Evolutionary conservation across 2,113 vertebrate species (phyloP).

Genomic region (Clarias macrocephalus): DNA sequence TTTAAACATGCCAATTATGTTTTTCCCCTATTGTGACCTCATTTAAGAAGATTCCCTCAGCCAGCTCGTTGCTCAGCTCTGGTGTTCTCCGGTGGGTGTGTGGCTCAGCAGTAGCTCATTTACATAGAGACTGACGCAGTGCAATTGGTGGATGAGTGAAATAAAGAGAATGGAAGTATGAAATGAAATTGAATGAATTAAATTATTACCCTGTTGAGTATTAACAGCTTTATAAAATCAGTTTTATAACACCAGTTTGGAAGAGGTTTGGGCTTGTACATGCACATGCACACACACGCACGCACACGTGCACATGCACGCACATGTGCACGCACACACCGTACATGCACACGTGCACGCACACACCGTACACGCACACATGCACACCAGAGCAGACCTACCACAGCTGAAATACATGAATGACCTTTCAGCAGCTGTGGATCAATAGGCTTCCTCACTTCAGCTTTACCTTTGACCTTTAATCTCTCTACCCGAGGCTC

Average conservation of each 20-base stretch:
- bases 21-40: no score
- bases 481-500: conserved; percentile 10
- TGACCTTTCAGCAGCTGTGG: conserved; percentile 22
- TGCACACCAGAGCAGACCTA: not conserved
- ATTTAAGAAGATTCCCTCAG: no score
- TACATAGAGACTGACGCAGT: no score
- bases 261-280: not conserved
- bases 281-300: not conserved
- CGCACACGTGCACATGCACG: not conserved
- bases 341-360: not conserved
- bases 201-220: not conserved
- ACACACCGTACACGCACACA: not conserved
- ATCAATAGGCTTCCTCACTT: conserved; percentile 11
- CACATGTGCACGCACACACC: not conserved
- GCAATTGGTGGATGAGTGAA: no score
- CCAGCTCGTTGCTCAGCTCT: no score
- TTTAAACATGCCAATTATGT: no score
- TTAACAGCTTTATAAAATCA: not conserved
- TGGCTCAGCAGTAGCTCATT: no score
- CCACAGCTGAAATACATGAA: not conserved
- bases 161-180: no score
- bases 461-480: conserved; percentile 33
- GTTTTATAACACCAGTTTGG: no score
- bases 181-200: no score
- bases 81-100: no score